phyloP scores from a whole-genome alignment of 35 echinoderm and acorn worm genomes.

The Lytechinus variegatus region DNA sequence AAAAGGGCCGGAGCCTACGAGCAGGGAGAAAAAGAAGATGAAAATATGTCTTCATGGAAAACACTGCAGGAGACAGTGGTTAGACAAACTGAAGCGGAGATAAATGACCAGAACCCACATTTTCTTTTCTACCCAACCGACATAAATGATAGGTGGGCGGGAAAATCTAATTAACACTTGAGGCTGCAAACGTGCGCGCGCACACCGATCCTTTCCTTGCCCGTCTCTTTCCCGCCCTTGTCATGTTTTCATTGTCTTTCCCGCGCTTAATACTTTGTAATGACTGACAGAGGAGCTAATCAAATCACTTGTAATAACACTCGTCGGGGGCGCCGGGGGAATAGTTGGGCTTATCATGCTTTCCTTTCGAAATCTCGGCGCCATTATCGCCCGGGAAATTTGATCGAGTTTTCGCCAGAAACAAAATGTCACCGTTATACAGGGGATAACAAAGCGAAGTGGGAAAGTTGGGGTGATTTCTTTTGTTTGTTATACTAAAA shows the following conservation, averaged over 20 bases:
- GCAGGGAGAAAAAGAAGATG: no score
- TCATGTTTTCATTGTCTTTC: constrained; percentile 13
- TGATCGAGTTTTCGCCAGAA: background rate
- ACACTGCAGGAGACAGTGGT: background rate
- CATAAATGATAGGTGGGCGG: no score
- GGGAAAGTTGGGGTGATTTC: background rate
- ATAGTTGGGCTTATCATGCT: background rate
- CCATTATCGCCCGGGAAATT: background rate
- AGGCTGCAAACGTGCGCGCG: background rate
- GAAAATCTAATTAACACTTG: background rate
- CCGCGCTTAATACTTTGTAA: background rate
- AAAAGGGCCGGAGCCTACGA: no score
- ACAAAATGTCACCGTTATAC: background rate
- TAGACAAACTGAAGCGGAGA: background rate
- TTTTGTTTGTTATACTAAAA: background rate
- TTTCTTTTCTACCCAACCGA: no score
- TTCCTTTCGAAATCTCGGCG: background rate
- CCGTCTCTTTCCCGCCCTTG: background rate
- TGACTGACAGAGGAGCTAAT: background rate
- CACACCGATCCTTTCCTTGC: background rate
- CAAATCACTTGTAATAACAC: background rate
- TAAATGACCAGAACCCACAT: background rate
- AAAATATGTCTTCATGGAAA: no score
- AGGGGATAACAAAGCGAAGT: background rate
- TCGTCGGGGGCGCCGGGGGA: background rate